Conservation (phyloP, 2,888 invertebrate genomes). For the Himalopsyche anomala region DNA sequence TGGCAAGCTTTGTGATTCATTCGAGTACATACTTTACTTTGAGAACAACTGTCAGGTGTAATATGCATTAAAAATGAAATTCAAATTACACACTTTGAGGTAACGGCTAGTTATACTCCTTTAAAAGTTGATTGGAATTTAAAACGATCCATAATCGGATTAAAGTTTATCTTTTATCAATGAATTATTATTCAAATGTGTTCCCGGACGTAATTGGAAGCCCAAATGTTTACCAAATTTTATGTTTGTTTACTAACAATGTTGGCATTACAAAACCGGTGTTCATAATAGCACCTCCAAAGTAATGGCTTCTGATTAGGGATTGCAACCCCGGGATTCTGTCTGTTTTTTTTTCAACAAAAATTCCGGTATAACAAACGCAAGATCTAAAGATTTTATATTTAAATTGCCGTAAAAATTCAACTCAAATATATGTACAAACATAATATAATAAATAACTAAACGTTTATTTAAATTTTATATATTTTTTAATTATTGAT, state of each 20-base stretch:
- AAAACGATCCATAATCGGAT: slow-evolving; percentile 63
- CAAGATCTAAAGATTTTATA: too few relatives aligned
- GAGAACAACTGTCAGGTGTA: slow-evolving; percentile 13
- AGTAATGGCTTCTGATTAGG: slow-evolving; percentile 47
- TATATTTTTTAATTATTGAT: too few relatives aligned
- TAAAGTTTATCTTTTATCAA: slow-evolving; percentile 63
- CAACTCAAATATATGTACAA: too few relatives aligned
- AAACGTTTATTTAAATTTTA: too few relatives aligned
- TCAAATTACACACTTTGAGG: slow-evolving; percentile 61
- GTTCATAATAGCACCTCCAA: slow-evolving; percentile 53
- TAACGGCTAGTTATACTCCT: slow-evolving; percentile 54
- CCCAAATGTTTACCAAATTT: slow-evolving; percentile 65
- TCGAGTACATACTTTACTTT: background rate
- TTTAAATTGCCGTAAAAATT: too few relatives aligned
- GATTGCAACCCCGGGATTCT: background rate
- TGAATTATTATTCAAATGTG: slow-evolving; percentile 65
- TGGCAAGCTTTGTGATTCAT: too few relatives aligned
- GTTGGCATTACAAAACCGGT: slow-evolving; percentile 51
- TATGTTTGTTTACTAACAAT: slow-evolving; percentile 64
- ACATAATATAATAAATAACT: too few relatives aligned
- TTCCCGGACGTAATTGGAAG: slow-evolving; percentile 63
- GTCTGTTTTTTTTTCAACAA: too few relatives aligned
- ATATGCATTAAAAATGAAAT: slow-evolving; percentile 45
- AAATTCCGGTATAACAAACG: too few relatives aligned
- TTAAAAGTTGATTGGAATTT: slow-evolving; percentile 61